Evolutionary conservation across 2,888 invertebrate species (phyloP).

Genomic region (Drosophila borealis): DNA sequence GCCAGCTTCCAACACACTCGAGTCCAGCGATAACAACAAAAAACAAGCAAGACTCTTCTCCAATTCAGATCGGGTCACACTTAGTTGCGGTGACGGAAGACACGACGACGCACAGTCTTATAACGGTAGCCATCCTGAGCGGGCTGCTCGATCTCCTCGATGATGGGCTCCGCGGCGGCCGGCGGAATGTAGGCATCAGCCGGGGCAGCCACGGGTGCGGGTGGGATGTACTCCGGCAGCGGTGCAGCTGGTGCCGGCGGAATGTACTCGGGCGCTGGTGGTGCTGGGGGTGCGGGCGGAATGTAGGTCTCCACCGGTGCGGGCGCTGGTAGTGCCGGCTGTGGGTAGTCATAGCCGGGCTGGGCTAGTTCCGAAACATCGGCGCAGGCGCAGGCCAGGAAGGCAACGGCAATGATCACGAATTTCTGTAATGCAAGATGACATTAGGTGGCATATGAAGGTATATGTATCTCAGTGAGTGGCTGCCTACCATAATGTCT

Average conservation of each 20-base stretch:
- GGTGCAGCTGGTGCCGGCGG: constrained; percentile 63
- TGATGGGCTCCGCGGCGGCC: constrained; percentile 28
- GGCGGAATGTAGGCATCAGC: constrained; percentile 54
- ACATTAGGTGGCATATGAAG: not conserved
- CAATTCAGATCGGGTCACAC: not conserved
- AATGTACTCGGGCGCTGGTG: constrained; percentile 46
- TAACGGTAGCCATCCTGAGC: constrained; percentile 69
- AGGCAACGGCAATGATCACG: constrained; percentile 73
- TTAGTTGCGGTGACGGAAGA: constrained; percentile 69
- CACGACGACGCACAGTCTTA: constrained; percentile 69
- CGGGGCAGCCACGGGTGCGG: constrained; percentile 42
- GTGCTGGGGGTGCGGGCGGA: constrained; percentile 63
- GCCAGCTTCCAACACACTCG: constrained; percentile 28
- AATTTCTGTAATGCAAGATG: constrained; percentile 58
- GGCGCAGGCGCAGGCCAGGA: constrained; percentile 72
- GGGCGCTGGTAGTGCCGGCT: constrained; percentile 58
- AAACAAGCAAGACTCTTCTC: constrained; percentile 53
- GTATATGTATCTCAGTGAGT: not conserved
- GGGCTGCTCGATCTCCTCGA: constrained; percentile 67
- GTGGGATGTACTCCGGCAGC: constrained; percentile 56
- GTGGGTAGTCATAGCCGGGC: constrained; percentile 66
- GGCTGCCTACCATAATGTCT: constrained; percentile 54
- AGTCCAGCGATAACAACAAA: constrained; percentile 55
- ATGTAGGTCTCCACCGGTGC: constrained; percentile 64
- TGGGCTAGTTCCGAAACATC: constrained; percentile 68